Evolutionary conservation across 2,113 vertebrate species (phyloP).

Genomic region (Podilymbus podiceps): DNA sequence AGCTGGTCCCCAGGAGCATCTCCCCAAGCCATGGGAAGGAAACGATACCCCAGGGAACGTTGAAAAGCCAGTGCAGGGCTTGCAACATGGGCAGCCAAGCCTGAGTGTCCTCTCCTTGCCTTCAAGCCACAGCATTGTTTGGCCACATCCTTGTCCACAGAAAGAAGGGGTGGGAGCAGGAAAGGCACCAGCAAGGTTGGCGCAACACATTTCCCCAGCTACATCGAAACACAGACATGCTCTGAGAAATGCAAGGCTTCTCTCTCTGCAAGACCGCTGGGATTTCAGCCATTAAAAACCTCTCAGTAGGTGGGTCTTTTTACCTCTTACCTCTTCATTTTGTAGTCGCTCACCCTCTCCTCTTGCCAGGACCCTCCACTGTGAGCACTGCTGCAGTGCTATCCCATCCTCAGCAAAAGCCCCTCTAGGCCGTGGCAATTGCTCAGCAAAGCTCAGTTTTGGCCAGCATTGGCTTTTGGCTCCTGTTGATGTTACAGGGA

Average conservation of each 20-base stretch:
- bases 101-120: neutral
- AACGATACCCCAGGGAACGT: neutral
- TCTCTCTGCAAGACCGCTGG: too few relatives aligned
- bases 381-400: neutral
- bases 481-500: fast-evolving
- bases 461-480: neutral
- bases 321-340: neutral
- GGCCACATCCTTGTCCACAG: neutral
- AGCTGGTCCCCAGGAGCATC: neutral
- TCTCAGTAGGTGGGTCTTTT: neutral
- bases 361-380: neutral
- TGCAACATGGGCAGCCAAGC: neutral
- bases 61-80: neutral
- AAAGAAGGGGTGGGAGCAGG: neutral
- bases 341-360: neutral
- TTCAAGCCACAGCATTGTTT: neutral
- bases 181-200: neutral
- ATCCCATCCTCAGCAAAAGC: neutral
- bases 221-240: fast-evolving
- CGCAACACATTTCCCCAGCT: neutral
- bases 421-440: fast-evolving
- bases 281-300: neutral
- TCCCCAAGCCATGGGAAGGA: neutral
- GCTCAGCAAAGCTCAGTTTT: neutral
- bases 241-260: neutral